A percentile compares a stretch with the other conserved stretches of the same genome.
Evolutionary conservation across 2,888 invertebrate genomes (phyloP).

Genomic region (Didymodactylos carnosus): DNA sequence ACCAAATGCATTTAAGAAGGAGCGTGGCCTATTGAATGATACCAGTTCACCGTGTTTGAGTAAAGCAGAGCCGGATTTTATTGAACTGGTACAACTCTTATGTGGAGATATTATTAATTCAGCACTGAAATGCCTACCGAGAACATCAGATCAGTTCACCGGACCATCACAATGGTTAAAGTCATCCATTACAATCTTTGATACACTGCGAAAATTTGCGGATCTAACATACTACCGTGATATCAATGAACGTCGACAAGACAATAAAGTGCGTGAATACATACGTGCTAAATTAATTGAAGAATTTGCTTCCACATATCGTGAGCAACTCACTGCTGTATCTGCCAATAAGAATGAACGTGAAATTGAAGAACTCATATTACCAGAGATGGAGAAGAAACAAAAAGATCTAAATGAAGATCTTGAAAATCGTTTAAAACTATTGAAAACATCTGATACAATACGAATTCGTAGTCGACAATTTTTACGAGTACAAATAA

Average conservation of each 20-base stretch:
- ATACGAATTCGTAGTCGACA: not conserved
- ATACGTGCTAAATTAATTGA: not conserved
- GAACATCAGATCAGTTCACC: not conserved
- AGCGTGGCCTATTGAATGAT: not conserved
- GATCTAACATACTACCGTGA: not conserved
- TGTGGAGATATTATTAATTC: not conserved
- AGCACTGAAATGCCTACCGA: too few relatives aligned
- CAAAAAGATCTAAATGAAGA: not conserved
- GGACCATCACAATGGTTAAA: not conserved
- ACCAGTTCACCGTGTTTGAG: not conserved
- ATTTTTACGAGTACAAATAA: not conserved
- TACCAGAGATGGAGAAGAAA: not conserved
- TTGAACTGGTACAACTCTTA: not conserved
- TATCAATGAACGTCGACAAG: not conserved
- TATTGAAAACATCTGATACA: not conserved
- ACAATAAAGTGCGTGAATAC: not conserved
- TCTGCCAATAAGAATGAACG: not conserved
- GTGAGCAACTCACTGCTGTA: not conserved
- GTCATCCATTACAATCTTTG: not conserved
- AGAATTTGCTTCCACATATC: not conserved
- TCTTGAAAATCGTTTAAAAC: not conserved
- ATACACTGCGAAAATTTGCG: not conserved
- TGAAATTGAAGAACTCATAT: not conserved
- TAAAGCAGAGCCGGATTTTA: not conserved
- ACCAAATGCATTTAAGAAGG: not conserved